Conservation (phyloP, 2,113 vertebrate genomes). For the Otocyon megalotis region DNA sequence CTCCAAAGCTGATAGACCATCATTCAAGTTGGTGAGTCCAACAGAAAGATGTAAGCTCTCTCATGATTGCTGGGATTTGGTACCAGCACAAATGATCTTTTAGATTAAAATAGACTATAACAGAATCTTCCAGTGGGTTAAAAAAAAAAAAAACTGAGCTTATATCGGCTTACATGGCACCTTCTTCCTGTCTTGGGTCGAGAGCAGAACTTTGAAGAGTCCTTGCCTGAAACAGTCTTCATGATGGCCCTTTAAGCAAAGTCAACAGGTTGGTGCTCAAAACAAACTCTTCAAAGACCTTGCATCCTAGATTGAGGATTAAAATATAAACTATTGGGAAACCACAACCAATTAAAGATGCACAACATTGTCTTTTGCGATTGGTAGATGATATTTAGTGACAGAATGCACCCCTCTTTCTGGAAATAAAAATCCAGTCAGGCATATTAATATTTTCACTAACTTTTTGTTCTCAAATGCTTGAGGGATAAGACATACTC, state of each 20-base stretch:
- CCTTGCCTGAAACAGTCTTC: background rate
- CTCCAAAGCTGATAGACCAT: background rate
- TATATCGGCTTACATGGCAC: no score
- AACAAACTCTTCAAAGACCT: background rate
- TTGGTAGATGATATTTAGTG: background rate
- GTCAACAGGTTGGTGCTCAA: background rate
- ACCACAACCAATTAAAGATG: background rate
- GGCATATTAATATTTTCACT: background rate
- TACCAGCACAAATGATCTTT: background rate
- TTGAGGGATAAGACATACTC: background rate
- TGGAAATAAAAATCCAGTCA: slow-evolving; percentile 24
- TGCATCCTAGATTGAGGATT: background rate
- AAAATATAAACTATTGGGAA: background rate
- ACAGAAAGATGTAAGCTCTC: background rate
- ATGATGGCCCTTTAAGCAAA: background rate
- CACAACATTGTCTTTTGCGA: background rate
- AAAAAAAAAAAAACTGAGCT: background rate
- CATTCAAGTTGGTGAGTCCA: background rate
- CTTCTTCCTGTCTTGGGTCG: background rate
- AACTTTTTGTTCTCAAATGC: background rate
- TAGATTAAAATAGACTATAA: slow-evolving; percentile 10
- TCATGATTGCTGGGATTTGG: background rate
- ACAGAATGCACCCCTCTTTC: background rate
- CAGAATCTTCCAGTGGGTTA: background rate
- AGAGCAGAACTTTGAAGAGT: background rate